A percentile compares a stretch with the other conserved stretches of the same genome.
Conservation (phyloP, 1,140 invertebrate species). For the Arion vulgaris region DNA sequence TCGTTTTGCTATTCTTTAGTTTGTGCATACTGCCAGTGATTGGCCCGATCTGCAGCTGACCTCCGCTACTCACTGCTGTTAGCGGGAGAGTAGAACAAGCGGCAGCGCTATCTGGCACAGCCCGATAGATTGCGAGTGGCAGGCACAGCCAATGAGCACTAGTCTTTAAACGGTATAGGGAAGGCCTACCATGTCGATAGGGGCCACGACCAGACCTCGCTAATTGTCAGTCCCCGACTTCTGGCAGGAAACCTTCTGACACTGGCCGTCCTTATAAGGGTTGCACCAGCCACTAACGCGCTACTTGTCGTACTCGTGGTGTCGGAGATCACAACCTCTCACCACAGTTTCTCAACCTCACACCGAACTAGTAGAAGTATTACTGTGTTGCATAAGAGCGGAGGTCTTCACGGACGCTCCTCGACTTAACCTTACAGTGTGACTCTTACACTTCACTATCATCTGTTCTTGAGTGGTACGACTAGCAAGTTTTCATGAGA, state of each 20-base stretch:
- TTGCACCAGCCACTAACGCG: neutral
- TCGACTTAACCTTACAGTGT: neutral
- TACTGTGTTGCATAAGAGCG: neutral
- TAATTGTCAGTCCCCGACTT: conserved; percentile 71
- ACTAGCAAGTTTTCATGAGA: too few relatives aligned
- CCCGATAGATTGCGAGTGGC: conserved; percentile 1
- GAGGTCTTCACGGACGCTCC: neutral
- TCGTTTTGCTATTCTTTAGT: conserved; percentile 42
- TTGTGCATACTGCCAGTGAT: conserved; percentile 18
- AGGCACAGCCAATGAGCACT: conserved; percentile 25
- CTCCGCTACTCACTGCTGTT: conserved; percentile 17
- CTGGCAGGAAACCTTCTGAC: conserved; percentile 64
- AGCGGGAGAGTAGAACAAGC: conserved; percentile 16
- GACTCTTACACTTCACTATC: neutral
- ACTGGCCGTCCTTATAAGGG: conserved; percentile 49
- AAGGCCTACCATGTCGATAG: conserved; percentile 10
- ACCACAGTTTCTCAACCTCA: conserved; percentile 8
- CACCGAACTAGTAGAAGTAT: neutral
- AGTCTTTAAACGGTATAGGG: neutral
- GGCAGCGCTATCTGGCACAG: neutral
- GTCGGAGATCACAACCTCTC: conserved; percentile 6
- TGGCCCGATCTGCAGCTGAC: conserved; percentile 21
- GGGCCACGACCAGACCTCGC: conserved; percentile 67
- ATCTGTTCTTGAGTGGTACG: too few relatives aligned
- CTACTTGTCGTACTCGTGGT: conserved; percentile 6